Evolutionary conservation across 2,888 invertebrate genomes (phyloP), one percentile per base, ranked within the genome.

Genomic region (Crematogaster levior): DNA sequence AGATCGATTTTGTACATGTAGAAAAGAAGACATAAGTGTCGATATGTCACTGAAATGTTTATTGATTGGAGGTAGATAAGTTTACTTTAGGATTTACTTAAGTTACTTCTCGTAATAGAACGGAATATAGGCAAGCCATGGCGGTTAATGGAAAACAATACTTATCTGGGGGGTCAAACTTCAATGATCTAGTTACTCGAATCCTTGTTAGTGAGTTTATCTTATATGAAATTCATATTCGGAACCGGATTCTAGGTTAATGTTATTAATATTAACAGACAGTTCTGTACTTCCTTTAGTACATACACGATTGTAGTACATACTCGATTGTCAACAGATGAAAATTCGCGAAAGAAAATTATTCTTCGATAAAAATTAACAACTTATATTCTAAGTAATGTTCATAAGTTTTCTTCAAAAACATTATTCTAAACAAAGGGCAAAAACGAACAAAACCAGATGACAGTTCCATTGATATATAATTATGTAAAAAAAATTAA

Each of bases 61-160:
- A 65, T 75, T 40, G 40, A 65, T 53, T 37, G 51, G 18, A n/a
- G n/a, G n/a, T 53, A 53, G 65, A 65, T 65, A 61, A 48, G 43
- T 40, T 51, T 40, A 40, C 27, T 51, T 63, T 51, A 51, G 24
- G 9, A 63, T 74, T 74, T 51, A 63, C 74, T 63, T 24, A 27
- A 65, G 12, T 51, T 51, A 40, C 61, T 58, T 37, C 48, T 58
- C 43, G 24, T 15, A 46, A 61, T 21, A n/a, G 27, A 40, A 9
- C 15, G n/a, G 30, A 21, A 34, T 74, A 60, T 24, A 24, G 0
- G 15, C 6, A 34, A 46, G 12, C 40, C n/a, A 9, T 12, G 12
- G 7, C 15, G n/a, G 12, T 63, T 63, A 74, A 75, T 51, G 65
- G 24, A 75, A 63, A 75, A 63, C 51, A 65, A 24, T 53, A 2